Base-by-base conservation (phyloP, 1,140 invertebrate genomes). In the Drosophila willistoni region DNA sequence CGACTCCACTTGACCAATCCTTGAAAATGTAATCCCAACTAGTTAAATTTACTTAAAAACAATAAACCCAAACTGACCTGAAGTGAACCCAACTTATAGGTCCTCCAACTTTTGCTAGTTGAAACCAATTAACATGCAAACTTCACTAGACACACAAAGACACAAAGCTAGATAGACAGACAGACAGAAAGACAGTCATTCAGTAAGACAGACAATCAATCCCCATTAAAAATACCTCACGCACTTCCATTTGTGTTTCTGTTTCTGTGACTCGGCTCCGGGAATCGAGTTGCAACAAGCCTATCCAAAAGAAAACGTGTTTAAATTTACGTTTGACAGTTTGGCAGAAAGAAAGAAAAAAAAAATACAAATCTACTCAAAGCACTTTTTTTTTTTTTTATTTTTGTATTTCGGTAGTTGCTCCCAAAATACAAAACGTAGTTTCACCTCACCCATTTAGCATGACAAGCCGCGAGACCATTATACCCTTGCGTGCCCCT, bases 391-490 rank as follows among this genome's bases (percentile, higher is more conserved):
- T 25, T 47, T 9, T 47, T 29, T 25, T 3, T 25, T 25, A 19
- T 36, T 36, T 36, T 36, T 36, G 34, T 47, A 47, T 66, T 59
- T 66, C 59, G 63, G 64, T 39, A 65, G 76, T 71, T 71, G 78
- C 60, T 67, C 56, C 57, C 68, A 64, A 47, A 51, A 73, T 61
- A 54, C 59, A 34, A 67, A 77, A 61, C 34, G 57, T 67, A 68
- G 65, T 85, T 85, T 85, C 82, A 82, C 82, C 44, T 86, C 69
- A 71, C 66, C 79, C 79, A 86, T 89, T 86, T 86, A 83, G 79
- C 82, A 86, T 87, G 79, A 81, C 84, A 39, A 39, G 36, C 36
- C 36, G 10, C 29, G 29, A 29, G 29, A 29, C 29, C 6, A 29
- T 29, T 29, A 29, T 29, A 29, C 29, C 29, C 29, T 29, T 29